Evolutionary conservation across 2,113 vertebrate species (phyloP).

Genomic region (Eurypyga helias): DNA sequence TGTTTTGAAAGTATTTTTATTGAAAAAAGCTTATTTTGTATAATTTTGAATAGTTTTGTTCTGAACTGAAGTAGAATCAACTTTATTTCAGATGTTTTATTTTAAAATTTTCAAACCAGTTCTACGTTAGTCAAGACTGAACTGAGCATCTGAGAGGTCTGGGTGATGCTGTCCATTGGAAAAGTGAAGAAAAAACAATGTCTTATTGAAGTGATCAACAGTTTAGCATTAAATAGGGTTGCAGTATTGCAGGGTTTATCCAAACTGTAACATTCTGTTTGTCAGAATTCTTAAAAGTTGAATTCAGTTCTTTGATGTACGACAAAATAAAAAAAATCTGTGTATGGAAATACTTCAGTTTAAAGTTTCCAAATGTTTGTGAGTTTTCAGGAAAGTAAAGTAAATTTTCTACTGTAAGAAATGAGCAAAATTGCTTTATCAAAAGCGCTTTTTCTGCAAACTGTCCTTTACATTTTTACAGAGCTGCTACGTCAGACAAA

Average conservation of each 20-base stretch:
- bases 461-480: not conserved
- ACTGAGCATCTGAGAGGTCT: not conserved
- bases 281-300: constrained; percentile 1
- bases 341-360: constrained; percentile 18
- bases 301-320: not conserved
- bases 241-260: not conserved
- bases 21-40: not conserved
- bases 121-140: not conserved
- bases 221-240: not conserved
- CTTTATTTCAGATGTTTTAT: not conserved
- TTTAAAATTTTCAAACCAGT: not conserved
- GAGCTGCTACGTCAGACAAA: not conserved
- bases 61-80: not conserved
- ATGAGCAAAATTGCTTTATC: not conserved
- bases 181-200: not conserved
- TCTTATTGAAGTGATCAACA: not conserved
- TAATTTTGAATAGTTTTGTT: not conserved
- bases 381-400: not conserved
- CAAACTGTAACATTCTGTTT: not conserved
- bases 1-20: not conserved
- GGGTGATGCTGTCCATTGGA: not conserved
- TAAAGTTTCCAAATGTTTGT: constrained; percentile 44
- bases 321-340: not conserved
- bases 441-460: not conserved
- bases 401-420: not conserved